phyloP scores from a whole-genome alignment of 2,113 vertebrate genomes.

The Sula dactylatra region DNA sequence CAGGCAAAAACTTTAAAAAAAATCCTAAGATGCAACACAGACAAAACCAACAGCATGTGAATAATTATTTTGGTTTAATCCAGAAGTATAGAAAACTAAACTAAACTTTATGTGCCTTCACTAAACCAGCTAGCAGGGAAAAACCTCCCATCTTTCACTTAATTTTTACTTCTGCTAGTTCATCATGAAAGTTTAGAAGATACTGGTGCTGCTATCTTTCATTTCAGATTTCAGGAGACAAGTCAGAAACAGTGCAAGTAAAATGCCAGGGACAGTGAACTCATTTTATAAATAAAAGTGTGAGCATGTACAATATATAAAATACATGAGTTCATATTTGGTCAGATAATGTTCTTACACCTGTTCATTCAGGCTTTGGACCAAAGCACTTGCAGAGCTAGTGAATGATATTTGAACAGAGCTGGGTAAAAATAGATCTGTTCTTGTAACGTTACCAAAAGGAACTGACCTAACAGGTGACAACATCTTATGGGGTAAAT shows the following conservation, averaged over 20 bases:
- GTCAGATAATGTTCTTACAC: conserved; percentile 61
- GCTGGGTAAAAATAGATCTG: conserved; percentile 71
- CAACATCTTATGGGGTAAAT: conserved; percentile 52
- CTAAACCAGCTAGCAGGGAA: not conserved
- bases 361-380: conserved; percentile 74
- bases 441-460: conserved; percentile 66
- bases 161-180: not conserved
- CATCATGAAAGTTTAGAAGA: not conserved
- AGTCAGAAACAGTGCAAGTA: not conserved
- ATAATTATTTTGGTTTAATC: not conserved
- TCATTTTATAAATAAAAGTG: conserved; percentile 55
- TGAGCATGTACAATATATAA: conserved; percentile 42
- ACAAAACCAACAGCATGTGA: not conserved
- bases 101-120: not conserved
- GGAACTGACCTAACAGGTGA: conserved; percentile 53
- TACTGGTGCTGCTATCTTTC: not conserved
- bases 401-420: conserved; percentile 58
- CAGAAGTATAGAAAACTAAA: not conserved
- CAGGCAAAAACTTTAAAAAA: not conserved
- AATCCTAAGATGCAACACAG: not conserved
- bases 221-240: not conserved
- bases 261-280: not conserved
- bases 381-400: conserved; percentile 60
- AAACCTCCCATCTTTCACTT: not conserved
- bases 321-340: conserved; percentile 67